A percentile compares a stretch with the other conserved stretches of the same genome.
These are phyloP conservation scores for Mamestra configurata DNA, from an alignment of 1,140 invertebrate species.

Conservation along the genomic window DNA sequence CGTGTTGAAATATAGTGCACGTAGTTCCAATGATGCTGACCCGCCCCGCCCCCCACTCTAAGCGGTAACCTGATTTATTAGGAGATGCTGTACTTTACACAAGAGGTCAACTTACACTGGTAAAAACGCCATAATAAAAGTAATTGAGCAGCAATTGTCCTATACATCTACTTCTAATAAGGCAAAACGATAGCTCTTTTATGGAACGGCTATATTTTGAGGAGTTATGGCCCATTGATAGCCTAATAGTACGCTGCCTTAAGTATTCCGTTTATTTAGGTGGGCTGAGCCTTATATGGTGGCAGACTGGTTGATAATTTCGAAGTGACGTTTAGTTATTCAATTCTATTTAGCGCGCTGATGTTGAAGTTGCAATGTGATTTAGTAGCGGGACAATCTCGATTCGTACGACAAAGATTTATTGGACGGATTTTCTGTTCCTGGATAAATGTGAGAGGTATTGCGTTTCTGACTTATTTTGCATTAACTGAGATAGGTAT, in stretches of 20 bases:
- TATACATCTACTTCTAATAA: constrained; percentile 53
- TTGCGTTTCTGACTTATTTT: background rate
- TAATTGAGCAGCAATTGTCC: constrained; percentile 39
- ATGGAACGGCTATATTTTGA: constrained; percentile 29
- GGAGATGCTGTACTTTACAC: background rate
- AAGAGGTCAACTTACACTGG: constrained; percentile 43
- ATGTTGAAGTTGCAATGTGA: background rate
- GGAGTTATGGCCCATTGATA: constrained; percentile 30
- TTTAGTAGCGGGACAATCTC: constrained; percentile 12
- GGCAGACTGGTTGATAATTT: background rate
- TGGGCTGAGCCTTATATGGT: background rate
- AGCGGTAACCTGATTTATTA: constrained; percentile 21
- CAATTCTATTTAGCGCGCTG: background rate
- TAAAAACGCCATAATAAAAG: constrained; percentile 21
- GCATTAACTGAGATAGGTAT: background rate
- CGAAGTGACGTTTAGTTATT: background rate
- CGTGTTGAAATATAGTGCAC: constrained; percentile 32
- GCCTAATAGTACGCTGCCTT: constrained; percentile 5
- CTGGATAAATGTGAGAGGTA: background rate
- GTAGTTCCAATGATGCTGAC: constrained; percentile 2
- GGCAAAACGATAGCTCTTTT: constrained; percentile 46
- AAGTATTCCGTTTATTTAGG: constrained; percentile 24
- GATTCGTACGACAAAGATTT: constrained; percentile 21
- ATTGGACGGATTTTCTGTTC: background rate
- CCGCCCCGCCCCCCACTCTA: constrained; percentile 4